Base-by-base conservation (phyloP, 2,113 vertebrate genomes). In the Oreochromis tanganicae region DNA sequence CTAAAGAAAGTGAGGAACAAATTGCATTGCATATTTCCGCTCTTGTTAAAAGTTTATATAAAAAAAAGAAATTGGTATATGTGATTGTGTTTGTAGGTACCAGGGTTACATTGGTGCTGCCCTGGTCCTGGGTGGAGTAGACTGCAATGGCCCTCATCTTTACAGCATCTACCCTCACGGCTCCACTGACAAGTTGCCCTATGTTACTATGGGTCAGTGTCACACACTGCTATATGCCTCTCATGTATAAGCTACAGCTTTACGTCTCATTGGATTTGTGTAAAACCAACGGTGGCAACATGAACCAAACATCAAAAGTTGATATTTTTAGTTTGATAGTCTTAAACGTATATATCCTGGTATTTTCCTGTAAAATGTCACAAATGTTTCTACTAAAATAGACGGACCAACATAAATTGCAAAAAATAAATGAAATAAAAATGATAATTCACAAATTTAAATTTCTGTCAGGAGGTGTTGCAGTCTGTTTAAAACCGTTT, bases 101-200 rank as follows among this genome's bases (percentile, higher is more conserved):
- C 99, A 99, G 93, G 99, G 99, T 87, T 98, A 99, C 95, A 99
- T 99, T 13, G 98, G 99, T 1, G 99, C 99, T 3, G 94, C 99
- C 3, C 96, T 99, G 87, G 99, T 99, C 21, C 95, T 99, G 21
- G 99, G 98, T 12, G 99, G 99, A 17, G 97, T 99, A 9, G 99
- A 99, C 85, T 96, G 97, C 86, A 97, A 97, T 0, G 99, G 99
- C 2, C 97, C 98, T 50, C 98, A 99, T 85, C 97, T 99, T 7
- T 99, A 99, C 96, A 98, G 98, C 96, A 99, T 99, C 90, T 98
- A 99, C 92, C 99, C 99, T 38, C 98, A 99, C 1, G 99, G 99
- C 55, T 99, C 99, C 5, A 99, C 99, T 4, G 99, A 99, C 96
- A 99, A 98, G 88, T 94, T 99, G 89, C 99, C 99, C 34, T 99